Percentiles rank a stretch among this genome's conserved stretches.
Conservation (phyloP, 2,797 vertebrate species). For the Dermochelys coriacea region DNA sequence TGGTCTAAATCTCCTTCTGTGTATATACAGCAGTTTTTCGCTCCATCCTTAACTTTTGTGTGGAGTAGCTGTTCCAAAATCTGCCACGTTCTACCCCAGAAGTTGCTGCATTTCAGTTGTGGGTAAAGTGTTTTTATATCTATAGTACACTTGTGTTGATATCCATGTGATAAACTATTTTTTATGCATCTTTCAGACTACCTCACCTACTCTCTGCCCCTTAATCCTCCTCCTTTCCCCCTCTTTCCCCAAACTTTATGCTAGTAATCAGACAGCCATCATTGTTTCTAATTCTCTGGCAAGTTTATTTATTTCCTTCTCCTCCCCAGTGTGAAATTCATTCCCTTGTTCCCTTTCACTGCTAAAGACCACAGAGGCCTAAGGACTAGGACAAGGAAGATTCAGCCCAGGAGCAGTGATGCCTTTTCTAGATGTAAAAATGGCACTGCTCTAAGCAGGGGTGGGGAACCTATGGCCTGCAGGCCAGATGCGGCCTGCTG, state of each 20-base stretch:
- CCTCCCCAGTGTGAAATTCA: neutral
- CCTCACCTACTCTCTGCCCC: neutral
- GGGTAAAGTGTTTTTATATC: constrained; percentile 1
- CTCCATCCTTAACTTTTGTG: constrained; percentile 4
- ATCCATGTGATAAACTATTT: neutral
- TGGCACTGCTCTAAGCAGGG: neutral
- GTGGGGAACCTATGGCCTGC: no score
- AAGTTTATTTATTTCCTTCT: neutral
- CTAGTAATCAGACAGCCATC: neutral
- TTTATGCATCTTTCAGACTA: neutral
- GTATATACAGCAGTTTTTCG: constrained; percentile 23
- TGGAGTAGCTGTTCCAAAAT: constrained; percentile 24
- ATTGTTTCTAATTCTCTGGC: neutral
- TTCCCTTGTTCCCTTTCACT: neutral
- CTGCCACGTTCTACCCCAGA: constrained; percentile 24
- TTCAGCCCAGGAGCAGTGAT: neutral
- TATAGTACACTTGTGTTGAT: neutral
- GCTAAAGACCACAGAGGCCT: neutral
- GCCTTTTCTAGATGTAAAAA: neutral
- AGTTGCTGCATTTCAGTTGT: constrained; percentile 19
- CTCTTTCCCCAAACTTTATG: constrained; percentile 1
- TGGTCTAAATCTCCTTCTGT: neutral
- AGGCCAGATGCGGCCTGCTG: no score
- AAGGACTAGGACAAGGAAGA: neutral
- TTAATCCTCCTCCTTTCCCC: constrained; percentile 6